Evolutionary conservation across 2,113 vertebrate genomes (phyloP).

Genomic region (Struthio camelus): DNA sequence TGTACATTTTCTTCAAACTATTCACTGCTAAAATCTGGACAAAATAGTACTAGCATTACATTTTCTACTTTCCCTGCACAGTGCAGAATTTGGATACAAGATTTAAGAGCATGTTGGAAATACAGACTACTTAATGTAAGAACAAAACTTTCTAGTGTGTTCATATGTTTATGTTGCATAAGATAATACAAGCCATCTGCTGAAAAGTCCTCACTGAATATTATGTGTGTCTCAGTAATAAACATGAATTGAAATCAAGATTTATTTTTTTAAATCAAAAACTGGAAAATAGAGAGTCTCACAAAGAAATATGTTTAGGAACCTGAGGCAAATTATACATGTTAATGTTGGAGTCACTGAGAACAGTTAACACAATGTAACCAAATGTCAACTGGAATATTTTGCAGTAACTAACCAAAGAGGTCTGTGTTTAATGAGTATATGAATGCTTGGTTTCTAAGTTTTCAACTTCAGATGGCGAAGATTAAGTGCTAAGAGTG

Average conservation of each 20-base stretch:
- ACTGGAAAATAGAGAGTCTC: not conserved
- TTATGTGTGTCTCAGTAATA: not conserved
- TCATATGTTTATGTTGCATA: not conserved
- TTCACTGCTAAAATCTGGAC: not conserved
- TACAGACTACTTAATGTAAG: not conserved
- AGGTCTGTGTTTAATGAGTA: constrained; percentile 32
- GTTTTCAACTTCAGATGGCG: constrained; percentile 34
- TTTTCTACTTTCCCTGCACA: not conserved
- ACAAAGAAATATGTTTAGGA: not conserved
- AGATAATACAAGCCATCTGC: constrained; percentile 32
- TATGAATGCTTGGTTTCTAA: not conserved
- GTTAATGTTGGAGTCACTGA: not conserved
- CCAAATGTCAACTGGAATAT: constrained; percentile 30
- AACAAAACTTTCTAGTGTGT: constrained; percentile 1
- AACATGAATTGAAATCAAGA: constrained; percentile 1
- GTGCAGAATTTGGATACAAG: not conserved
- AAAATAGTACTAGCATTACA: not conserved
- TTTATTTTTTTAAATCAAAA: not conserved
- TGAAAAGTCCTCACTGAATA: constrained; percentile 33
- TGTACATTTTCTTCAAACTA: not conserved
- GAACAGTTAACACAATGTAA: constrained; percentile 14
- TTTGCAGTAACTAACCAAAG: not conserved
- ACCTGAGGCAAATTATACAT: not conserved
- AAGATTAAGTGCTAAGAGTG: constrained; percentile 47
- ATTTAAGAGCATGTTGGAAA: not conserved